phyloP scores from a whole-genome alignment of 2,113 vertebrate genomes.

The Campylomormyrus numenius region DNA sequence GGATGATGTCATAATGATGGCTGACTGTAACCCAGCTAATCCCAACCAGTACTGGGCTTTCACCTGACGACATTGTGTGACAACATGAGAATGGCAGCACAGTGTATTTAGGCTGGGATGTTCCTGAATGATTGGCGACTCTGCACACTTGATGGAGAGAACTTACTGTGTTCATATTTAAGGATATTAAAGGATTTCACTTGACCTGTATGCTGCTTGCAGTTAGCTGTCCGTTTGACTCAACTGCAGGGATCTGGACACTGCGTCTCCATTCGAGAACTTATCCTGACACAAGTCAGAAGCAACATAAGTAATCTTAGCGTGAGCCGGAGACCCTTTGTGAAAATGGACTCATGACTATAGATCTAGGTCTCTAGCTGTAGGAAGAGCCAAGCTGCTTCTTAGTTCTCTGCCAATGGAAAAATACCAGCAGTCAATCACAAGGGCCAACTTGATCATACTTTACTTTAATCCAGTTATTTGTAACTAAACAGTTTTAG shows the following conservation, averaged over 20 bases:
- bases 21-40: conserved; percentile 52
- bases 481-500: not conserved
- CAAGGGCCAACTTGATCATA: not conserved
- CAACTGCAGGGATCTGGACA: not conserved
- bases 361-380: not conserved
- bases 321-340: not conserved
- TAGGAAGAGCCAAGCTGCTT: not conserved
- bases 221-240: not conserved
- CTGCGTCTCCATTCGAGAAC: not conserved
- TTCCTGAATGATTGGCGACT: not conserved
- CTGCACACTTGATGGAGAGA: not conserved
- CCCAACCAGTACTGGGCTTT: conserved; percentile 66
- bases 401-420: not conserved
- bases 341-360: not conserved
- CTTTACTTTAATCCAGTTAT: not conserved
- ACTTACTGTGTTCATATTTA: not conserved
- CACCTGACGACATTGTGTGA: conserved; percentile 36
- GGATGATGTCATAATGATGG: conserved; percentile 49
- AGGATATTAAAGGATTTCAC: not conserved
- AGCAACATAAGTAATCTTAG: not conserved
- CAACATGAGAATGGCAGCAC: not conserved
- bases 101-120: not conserved
- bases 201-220: not conserved
- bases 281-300: not conserved
- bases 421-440: not conserved